Percentiles rank a stretch among this genome's conserved stretches.
Conservation (phyloP, 2,888 invertebrate species). For the Hydrotaea diabolus region DNA sequence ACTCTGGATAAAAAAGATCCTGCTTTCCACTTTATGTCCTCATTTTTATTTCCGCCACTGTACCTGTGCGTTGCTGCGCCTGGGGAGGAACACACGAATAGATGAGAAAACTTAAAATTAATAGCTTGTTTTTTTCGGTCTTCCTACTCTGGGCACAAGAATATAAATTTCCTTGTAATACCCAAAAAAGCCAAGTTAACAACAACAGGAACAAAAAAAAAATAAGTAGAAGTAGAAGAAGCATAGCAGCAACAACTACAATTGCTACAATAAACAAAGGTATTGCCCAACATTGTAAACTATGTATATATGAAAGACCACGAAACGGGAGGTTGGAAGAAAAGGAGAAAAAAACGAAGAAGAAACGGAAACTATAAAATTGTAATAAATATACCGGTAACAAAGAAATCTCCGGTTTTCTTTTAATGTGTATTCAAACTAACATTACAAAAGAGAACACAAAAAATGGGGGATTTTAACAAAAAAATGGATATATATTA, state of each 20-base stretch:
- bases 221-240: neutral
- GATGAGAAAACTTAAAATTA: slow-evolving; percentile 23
- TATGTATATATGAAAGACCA: neutral
- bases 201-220: neutral
- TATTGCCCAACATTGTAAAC: slow-evolving; percentile 38
- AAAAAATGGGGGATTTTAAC: neutral
- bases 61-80: neutral
- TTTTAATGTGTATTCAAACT: neutral
- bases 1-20: too few relatives aligned
- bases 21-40: too few relatives aligned
- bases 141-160: neutral
- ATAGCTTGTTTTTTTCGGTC: neutral
- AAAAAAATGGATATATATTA: neutral
- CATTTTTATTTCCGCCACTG: neutral
- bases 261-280: slow-evolving; percentile 28
- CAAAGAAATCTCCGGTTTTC: slow-evolving; percentile 29
- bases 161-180: slow-evolving; percentile 34
- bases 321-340: neutral
- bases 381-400: slow-evolving; percentile 31
- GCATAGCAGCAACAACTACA: neutral
- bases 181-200: neutral
- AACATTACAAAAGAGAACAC: neutral
- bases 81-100: neutral
- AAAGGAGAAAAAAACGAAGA: neutral
- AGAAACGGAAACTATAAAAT: slow-evolving; percentile 36